phyloP scores from a whole-genome alignment of 92 coral and sea anemone species.

The Parazoanthus swiftii region DNA sequence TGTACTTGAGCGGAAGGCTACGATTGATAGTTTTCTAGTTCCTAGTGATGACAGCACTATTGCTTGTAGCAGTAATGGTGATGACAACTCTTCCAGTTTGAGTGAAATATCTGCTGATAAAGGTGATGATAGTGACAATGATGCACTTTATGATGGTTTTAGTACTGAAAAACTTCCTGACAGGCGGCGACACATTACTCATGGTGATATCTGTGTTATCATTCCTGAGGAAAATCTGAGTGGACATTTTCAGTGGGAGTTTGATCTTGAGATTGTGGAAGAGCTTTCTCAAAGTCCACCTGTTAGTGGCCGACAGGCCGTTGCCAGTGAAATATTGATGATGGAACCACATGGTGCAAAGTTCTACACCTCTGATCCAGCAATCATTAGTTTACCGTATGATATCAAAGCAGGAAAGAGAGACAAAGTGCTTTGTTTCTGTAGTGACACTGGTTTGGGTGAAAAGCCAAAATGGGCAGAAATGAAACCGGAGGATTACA shows the following conservation, averaged over 20 bases:
- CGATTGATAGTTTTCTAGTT: constrained; percentile 34
- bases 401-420: constrained; percentile 52
- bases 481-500: constrained; percentile 64
- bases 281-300: constrained; percentile 69
- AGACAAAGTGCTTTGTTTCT: constrained; percentile 75
- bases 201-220: constrained; percentile 85
- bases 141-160: constrained; percentile 33
- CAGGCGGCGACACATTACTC: constrained; percentile 70
- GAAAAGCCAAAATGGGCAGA: constrained; percentile 72
- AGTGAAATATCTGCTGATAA: constrained; percentile 51
- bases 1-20: constrained; percentile 37
- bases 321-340: constrained; percentile 78
- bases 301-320: constrained; percentile 58
- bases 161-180: constrained; percentile 48
- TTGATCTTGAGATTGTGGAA: constrained; percentile 72
- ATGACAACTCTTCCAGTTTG: constrained; percentile 31
- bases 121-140: constrained; percentile 8
- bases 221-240: constrained; percentile 84
- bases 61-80: constrained; percentile 39
- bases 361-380: constrained; percentile 81
- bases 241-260: constrained; percentile 86
- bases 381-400: constrained; percentile 79
- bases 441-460: constrained; percentile 85
- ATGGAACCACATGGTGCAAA: constrained; percentile 91
- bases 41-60: constrained; percentile 28